Conservation (phyloP, 2,113 vertebrate genomes). For the Halcyon senegalensis region DNA sequence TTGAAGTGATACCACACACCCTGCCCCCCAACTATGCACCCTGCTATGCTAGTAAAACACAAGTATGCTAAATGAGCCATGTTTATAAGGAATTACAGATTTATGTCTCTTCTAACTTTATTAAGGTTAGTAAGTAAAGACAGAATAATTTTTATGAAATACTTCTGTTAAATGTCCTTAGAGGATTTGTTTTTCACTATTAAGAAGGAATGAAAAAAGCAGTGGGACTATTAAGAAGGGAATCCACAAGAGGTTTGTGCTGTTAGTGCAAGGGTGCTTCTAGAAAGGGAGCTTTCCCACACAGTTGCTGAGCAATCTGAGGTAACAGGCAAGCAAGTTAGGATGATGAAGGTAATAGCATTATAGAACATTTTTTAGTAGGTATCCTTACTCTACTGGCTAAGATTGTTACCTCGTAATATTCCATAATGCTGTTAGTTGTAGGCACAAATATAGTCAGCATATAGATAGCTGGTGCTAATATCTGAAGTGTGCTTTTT, state of each 20-base stretch:
- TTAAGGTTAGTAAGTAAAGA: not conserved
- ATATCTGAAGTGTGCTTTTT: not conserved
- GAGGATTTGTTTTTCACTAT: not conserved
- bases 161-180: not conserved
- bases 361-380: not conserved
- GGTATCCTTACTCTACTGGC: not conserved
- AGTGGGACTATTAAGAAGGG: not conserved
- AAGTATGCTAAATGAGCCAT: not conserved
- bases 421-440: not conserved
- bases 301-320: not conserved
- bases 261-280: not conserved
- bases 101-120: not conserved
- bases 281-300: not conserved
- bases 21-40: fast-evolving
- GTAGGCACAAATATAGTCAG: not conserved
- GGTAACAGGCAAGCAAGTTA: not conserved
- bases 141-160: not conserved
- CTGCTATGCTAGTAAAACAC: not conserved
- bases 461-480: not conserved
- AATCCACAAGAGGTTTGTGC: not conserved
- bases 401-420: not conserved
- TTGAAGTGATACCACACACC: too few species aligned
- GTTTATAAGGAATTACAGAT: not conserved
- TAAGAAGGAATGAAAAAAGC: not conserved
- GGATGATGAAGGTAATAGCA: not conserved